A percentile compares a stretch with the other conserved stretches of the same genome.
Conservation (phyloP, 2,113 vertebrate genomes). For the Eurystomus gularis region DNA sequence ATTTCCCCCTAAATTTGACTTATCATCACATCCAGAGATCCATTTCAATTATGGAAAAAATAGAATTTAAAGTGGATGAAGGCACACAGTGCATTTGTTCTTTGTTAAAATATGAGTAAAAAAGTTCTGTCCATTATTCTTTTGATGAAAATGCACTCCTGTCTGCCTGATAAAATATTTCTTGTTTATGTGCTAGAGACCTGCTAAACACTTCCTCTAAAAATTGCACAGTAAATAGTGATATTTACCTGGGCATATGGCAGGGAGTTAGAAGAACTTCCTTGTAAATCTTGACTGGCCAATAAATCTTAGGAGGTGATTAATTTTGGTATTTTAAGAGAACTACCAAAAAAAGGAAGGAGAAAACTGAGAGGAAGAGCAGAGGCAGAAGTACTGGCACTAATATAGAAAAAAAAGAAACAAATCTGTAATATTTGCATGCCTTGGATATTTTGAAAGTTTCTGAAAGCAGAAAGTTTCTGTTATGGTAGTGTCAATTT, state of each 20-base stretch:
- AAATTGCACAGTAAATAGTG: neutral
- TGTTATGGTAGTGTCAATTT: fast-evolving
- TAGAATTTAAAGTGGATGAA: neutral
- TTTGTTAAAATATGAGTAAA: neutral
- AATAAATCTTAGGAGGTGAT: neutral
- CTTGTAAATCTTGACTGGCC: neutral
- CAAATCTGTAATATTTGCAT: neutral
- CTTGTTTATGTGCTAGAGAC: neutral
- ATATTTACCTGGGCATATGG: neutral
- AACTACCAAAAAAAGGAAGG: neutral
- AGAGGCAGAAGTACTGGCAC: neutral
- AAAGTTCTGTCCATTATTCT: neutral
- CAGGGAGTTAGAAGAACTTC: neutral
- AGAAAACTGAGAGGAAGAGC: neutral
- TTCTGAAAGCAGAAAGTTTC: neutral
- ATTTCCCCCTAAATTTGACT: neutral
- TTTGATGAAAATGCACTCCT: neutral
- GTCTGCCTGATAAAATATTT: neutral
- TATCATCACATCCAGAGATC: neutral
- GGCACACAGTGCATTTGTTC: neutral
- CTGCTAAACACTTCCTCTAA: neutral
- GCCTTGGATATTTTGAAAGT: neutral
- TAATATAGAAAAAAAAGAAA: neutral
- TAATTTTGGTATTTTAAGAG: neutral
- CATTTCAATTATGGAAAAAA: neutral